phyloP scores from a whole-genome alignment of 2,113 vertebrate species.

The Ellobius talpinus region DNA sequence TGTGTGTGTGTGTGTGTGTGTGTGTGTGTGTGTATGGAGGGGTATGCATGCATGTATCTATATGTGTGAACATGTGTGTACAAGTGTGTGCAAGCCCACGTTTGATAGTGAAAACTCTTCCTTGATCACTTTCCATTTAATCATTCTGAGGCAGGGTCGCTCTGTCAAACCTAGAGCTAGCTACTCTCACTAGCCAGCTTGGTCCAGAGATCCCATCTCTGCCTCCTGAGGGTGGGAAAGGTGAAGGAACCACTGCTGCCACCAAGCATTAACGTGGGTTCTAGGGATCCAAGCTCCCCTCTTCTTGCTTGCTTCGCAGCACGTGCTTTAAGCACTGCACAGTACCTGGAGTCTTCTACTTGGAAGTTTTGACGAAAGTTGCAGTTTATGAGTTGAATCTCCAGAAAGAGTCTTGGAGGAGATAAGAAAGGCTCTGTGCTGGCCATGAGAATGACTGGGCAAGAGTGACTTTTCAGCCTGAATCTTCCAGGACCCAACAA shows the following conservation, averaged over 20 bases:
- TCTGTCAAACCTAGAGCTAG: neutral
- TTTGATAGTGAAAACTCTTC: neutral
- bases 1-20: neutral
- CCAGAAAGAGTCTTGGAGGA: neutral
- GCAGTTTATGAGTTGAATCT: neutral
- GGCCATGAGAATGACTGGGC: neutral
- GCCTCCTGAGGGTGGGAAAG: neutral
- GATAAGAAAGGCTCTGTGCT: neutral
- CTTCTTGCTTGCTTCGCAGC: neutral
- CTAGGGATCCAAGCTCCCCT: no score
- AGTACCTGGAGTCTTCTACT: neutral
- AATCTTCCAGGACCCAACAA: neutral
- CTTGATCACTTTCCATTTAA: neutral
- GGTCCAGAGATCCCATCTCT: neutral
- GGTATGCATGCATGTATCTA: neutral
- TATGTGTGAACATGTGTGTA: neutral
- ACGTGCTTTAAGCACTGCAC: neutral
- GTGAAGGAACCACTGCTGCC: no score
- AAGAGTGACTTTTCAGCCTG: neutral
- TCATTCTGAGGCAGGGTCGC: neutral
- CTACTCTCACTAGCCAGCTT: neutral
- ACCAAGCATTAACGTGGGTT: neutral
- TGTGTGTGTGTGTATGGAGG: no score
- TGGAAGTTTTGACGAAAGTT: neutral
- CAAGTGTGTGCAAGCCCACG: no score